These are phyloP conservation scores for Liparis tanakae DNA, from an alignment of 2,797 vertebrate genomes.

Conservation along the genomic window DNA sequence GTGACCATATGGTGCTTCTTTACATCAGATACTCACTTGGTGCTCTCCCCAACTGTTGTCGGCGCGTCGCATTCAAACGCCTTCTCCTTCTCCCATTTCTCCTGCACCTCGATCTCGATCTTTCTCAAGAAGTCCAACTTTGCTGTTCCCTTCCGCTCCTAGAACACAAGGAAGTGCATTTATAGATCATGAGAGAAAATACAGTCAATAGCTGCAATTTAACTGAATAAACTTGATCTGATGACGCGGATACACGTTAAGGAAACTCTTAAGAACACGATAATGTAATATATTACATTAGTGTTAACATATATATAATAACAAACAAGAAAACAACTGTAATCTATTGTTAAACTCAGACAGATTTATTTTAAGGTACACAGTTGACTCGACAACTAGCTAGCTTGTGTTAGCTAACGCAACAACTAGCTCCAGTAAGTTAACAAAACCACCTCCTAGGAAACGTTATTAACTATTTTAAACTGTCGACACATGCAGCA, in stretches of 20 bases:
- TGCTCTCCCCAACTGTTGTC: conserved; percentile 64
- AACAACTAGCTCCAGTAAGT: conserved; percentile 58
- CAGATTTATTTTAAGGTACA: conserved; percentile 19
- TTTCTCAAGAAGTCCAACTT: conserved; percentile 95
- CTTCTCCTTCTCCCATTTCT: conserved; percentile 90
- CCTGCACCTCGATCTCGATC: conserved; percentile 92
- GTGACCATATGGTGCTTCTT: not conserved
- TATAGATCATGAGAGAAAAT: not conserved
- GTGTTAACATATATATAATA: not conserved
- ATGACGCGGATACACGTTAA: not conserved
- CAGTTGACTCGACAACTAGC: conserved; percentile 46
- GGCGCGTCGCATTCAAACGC: conserved; percentile 87
- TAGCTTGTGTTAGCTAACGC: conserved; percentile 59
- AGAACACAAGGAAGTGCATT: conserved; percentile 6
- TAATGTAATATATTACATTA: not conserved
- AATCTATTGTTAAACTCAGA: not conserved
- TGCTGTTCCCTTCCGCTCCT: conserved; percentile 97
- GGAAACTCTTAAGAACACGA: not conserved
- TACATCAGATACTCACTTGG: conserved; percentile 70
- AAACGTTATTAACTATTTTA: not conserved
- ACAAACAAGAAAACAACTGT: not conserved
- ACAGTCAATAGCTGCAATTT: accelerated
- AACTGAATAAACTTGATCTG: not conserved
- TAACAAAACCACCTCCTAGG: not conserved
- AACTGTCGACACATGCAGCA: accelerated